These are phyloP conservation scores for Gallirallus australis DNA, from an alignment of 2,797 vertebrate species.

Conservation along the genomic window DNA sequence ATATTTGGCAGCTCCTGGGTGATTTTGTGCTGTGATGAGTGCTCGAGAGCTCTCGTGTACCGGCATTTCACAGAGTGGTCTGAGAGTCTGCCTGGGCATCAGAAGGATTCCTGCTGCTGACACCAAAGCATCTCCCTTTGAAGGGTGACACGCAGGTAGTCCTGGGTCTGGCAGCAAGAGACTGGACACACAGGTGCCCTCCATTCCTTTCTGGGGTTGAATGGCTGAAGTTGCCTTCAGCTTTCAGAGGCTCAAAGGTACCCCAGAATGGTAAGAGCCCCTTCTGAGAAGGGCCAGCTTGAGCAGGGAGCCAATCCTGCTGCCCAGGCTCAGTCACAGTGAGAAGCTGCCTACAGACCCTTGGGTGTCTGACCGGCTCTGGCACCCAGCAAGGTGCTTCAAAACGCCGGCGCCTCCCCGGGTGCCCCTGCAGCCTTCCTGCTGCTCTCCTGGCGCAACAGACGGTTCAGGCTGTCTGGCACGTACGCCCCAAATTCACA, in stretches of 20 bases:
- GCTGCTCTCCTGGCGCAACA: constrained; percentile 1
- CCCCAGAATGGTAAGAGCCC: fast-evolving
- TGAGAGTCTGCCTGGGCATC: background rate
- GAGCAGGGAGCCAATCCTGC: background rate
- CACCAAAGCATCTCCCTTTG: background rate
- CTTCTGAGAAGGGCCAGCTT: background rate
- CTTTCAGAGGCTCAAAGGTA: background rate
- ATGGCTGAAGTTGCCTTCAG: background rate
- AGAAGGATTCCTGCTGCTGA: background rate
- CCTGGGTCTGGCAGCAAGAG: background rate
- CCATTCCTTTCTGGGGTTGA: background rate
- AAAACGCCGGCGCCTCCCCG: background rate
- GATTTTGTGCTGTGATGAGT: background rate
- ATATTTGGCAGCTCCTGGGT: background rate
- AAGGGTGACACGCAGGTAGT: background rate
- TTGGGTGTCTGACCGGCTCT: background rate
- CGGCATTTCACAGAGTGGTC: background rate
- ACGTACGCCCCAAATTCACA: background rate
- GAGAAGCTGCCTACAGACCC: background rate
- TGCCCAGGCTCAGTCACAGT: background rate
- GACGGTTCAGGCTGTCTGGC: constrained; percentile 29
- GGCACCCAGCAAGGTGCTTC: background rate
- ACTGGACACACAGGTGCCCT: background rate
- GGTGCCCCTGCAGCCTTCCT: background rate
- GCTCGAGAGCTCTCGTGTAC: background rate